phyloP scores from a whole-genome alignment of 2,797 vertebrate species.

The Spinibarbus caldwelli region DNA sequence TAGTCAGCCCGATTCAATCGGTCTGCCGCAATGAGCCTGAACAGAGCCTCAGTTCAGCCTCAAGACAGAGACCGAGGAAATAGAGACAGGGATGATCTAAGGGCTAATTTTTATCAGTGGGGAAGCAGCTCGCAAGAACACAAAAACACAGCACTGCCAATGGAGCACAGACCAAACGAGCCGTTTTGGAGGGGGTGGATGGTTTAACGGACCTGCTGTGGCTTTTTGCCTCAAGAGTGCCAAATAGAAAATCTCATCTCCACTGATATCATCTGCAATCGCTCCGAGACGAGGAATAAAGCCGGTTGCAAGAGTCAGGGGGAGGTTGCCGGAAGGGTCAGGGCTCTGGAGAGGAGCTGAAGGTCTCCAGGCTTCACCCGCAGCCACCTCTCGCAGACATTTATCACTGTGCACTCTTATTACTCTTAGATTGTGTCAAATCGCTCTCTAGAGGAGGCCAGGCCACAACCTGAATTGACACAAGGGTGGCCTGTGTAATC shows the following conservation, averaged over 20 bases:
- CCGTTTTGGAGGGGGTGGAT: conserved; percentile 49
- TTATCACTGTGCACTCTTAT: conserved; percentile 40
- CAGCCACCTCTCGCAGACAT: conserved; percentile 34
- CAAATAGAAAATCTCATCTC: conserved; percentile 55
- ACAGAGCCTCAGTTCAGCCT: conserved; percentile 57
- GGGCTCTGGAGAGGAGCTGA: conserved; percentile 47
- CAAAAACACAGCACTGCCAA: conserved; percentile 67
- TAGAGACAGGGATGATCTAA: conserved; percentile 9
- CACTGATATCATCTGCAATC: conserved; percentile 50
- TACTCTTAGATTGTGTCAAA: conserved; percentile 50
- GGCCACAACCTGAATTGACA: conserved; percentile 48
- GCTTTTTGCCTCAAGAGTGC: conserved; percentile 45
- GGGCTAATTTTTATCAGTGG: conserved; percentile 61
- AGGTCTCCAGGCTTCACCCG: conserved; percentile 52
- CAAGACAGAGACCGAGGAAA: conserved; percentile 9
- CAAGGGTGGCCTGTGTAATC: conserved; percentile 47
- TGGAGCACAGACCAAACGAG: conserved; percentile 68
- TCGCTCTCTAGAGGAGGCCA: conserved; percentile 33
- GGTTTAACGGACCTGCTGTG: conserved; percentile 43
- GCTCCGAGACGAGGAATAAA: conserved; percentile 47
- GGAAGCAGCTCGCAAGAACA: conserved; percentile 74
- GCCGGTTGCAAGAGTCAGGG: conserved; percentile 36
- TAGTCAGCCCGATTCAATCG: conserved; percentile 61
- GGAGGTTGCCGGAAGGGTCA: conserved; percentile 38
- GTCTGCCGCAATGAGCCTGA: conserved; percentile 53